Evolutionary conservation across 1,140 invertebrate genomes (phyloP).

Genomic region (Coptotermes formosanus): DNA sequence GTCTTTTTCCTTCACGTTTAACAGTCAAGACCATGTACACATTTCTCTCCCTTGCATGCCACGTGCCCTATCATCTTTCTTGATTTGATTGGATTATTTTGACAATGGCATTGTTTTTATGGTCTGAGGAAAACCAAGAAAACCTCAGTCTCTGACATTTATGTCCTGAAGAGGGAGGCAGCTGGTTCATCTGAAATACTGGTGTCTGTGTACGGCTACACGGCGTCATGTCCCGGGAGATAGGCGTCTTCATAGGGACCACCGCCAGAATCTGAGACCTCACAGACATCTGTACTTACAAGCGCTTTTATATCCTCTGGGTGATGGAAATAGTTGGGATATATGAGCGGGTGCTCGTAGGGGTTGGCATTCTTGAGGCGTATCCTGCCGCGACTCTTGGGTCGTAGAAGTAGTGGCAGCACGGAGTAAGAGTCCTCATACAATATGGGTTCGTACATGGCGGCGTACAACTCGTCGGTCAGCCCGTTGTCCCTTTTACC

Average conservation of each 20-base stretch:
- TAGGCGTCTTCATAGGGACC: too few species aligned
- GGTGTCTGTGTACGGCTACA: background rate
- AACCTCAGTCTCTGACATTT: too few species aligned
- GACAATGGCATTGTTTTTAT: too few species aligned
- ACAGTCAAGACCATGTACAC: too few species aligned
- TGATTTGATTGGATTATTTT: too few species aligned
- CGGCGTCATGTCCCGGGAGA: background rate
- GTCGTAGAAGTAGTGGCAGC: constrained; percentile 65
- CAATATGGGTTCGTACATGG: constrained; percentile 65
- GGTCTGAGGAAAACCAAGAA: too few species aligned
- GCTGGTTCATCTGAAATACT: background rate
- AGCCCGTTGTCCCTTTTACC: constrained; percentile 65
- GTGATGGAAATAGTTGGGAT: constrained; percentile 76
- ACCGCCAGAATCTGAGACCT: too few species aligned
- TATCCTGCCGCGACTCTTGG: constrained; percentile 68
- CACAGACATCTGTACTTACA: constrained; percentile 48
- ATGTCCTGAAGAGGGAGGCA: too few species aligned
- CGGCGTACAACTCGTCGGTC: constrained; percentile 61
- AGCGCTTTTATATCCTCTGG: constrained; percentile 66
- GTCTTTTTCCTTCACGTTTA: too few species aligned
- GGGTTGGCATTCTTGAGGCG: constrained; percentile 65
- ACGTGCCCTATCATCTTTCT: too few species aligned
- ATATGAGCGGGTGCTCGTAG: constrained; percentile 68
- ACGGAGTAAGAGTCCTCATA: constrained; percentile 65
- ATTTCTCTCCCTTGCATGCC: too few species aligned